phyloP scores from a whole-genome alignment of 2,113 vertebrate species.

The Rana temporaria region DNA sequence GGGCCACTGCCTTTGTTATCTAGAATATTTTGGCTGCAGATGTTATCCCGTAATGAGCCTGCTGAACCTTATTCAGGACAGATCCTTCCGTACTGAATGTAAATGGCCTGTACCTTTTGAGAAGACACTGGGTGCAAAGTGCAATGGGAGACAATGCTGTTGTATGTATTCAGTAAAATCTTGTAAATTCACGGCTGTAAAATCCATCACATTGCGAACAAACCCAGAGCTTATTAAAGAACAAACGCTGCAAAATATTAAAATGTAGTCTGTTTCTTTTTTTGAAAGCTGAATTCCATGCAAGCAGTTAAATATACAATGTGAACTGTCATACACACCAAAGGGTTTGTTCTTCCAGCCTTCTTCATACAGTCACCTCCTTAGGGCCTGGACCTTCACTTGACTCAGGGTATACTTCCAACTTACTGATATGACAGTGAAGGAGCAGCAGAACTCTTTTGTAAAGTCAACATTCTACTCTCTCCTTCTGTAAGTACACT shows the following conservation, averaged over 20 bases:
- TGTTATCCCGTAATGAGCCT: conserved; percentile 27
- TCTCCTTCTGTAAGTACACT: too few relatives aligned
- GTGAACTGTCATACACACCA: too few relatives aligned
- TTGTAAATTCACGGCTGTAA: conserved; percentile 81
- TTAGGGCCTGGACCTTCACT: too few relatives aligned
- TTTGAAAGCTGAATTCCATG: too few relatives aligned
- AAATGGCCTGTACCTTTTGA: conserved; percentile 48
- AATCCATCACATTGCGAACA: conserved; percentile 70
- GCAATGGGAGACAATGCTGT: conserved; percentile 59
- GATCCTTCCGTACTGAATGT: conserved; percentile 55
- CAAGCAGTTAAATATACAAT: too few relatives aligned
- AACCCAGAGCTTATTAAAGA: conserved; percentile 84
- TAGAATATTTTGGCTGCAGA: conserved; percentile 19
- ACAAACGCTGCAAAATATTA: conserved; percentile 61
- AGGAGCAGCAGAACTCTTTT: too few relatives aligned
- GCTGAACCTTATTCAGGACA: conserved; percentile 45
- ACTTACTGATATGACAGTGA: too few relatives aligned
- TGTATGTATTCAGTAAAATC: conserved; percentile 76
- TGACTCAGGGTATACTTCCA: too few relatives aligned
- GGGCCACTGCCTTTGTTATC: conserved; percentile 2
- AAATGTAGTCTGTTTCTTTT: too few relatives aligned
- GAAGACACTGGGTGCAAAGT: conserved; percentile 21
- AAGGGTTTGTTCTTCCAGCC: too few relatives aligned
- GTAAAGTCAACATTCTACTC: too few relatives aligned
- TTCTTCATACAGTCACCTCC: too few relatives aligned